A percentile compares a stretch with the other conserved stretches of the same genome.
These are phyloP conservation scores for Lathronympha strigana DNA, from an alignment of 2,888 invertebrate species.

Conservation along the genomic window DNA sequence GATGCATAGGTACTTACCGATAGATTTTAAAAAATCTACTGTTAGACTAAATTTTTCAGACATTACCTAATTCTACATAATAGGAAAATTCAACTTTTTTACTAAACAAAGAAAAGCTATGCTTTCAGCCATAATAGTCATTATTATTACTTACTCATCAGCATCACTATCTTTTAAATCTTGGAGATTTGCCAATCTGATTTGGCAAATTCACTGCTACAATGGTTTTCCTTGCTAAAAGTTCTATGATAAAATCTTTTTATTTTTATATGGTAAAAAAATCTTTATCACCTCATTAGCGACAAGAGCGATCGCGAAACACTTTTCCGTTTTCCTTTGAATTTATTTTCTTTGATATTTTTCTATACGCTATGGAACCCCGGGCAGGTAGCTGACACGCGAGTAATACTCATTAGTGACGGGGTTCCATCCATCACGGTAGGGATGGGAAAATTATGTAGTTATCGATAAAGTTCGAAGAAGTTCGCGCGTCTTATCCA, in stretches of 20 bases:
- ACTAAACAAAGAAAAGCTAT: not conserved
- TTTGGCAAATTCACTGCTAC: not conserved
- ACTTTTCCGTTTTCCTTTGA: slow-evolving; percentile 29
- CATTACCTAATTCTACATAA: too few relatives aligned
- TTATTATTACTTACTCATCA: not conserved
- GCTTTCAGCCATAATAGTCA: not conserved
- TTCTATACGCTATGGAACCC: slow-evolving; percentile 24
- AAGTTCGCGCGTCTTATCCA: too few relatives aligned
- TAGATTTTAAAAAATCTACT: too few relatives aligned
- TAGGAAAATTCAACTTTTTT: too few relatives aligned
- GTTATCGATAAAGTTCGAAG: slow-evolving; percentile 14
- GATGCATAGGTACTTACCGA: too few relatives aligned
- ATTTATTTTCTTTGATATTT: slow-evolving; percentile 39
- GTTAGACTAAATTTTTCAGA: too few relatives aligned
- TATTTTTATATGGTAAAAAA: slow-evolving; percentile 10
- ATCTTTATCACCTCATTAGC: slow-evolving; percentile 29
- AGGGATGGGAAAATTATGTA: slow-evolving; percentile 20
- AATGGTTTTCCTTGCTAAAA: too few relatives aligned
- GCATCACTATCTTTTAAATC: not conserved
- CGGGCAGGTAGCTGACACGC: slow-evolving; percentile 34
- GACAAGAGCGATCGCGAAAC: slow-evolving; percentile 14
- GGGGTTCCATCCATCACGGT: slow-evolving; percentile 36
- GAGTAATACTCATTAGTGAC: slow-evolving; percentile 42
- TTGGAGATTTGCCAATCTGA: not conserved
- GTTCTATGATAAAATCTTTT: not conserved